A percentile compares a stretch with the other conserved stretches of the same genome.
Conservation (phyloP, 2,113 vertebrate genomes). For the Poecilia latipinna region DNA sequence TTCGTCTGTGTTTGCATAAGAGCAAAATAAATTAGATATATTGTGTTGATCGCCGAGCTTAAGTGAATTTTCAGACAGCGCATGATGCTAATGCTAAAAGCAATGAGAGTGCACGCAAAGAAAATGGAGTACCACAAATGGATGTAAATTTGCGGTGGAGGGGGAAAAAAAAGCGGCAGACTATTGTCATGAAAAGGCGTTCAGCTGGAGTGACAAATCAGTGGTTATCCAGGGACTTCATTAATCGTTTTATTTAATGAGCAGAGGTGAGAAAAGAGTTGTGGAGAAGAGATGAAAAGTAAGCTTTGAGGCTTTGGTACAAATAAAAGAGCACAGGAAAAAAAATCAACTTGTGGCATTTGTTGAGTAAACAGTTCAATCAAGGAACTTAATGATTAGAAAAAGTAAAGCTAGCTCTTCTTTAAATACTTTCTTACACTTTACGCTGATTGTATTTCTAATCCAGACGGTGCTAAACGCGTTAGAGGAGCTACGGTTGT, state of each 20-base stretch:
- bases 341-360: neutral
- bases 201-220: neutral
- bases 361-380: neutral
- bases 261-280: neutral
- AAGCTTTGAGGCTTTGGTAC: no score
- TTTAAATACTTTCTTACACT: neutral
- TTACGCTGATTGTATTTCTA: no score
- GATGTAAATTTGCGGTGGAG: neutral
- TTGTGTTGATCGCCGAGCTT: neutral
- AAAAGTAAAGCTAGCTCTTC: neutral
- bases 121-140: neutral
- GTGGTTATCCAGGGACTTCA: neutral
- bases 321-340: no score
- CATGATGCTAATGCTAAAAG: neutral
- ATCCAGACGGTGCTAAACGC: no score
- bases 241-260: neutral
- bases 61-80: neutral
- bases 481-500: no score
- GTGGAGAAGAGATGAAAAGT: neutral
- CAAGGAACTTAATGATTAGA: neutral
- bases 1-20: neutral
- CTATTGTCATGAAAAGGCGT: neutral
- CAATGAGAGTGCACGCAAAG: neutral
- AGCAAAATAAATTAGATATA: neutral
- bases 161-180: neutral